Conservation (phyloP, 2,113 vertebrate genomes). For the Phyllostomus hastatus region DNA sequence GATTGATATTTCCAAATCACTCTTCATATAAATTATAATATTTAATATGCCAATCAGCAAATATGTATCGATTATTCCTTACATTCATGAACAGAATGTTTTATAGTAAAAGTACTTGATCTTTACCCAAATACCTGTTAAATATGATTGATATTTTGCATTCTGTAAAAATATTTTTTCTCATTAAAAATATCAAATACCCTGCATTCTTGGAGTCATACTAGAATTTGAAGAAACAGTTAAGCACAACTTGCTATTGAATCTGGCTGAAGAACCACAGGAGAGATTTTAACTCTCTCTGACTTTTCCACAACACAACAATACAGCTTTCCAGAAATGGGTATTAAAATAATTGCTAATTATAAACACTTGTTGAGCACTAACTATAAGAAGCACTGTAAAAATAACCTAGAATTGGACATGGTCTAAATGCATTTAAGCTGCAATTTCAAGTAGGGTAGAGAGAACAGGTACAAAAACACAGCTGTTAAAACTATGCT, state of each 20-base stretch:
- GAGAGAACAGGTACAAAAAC: neutral
- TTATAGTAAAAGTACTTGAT: neutral
- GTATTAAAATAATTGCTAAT: neutral
- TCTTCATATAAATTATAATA: neutral
- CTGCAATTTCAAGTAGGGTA: neutral
- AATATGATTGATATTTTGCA: constrained; percentile 16
- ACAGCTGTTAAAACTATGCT: neutral
- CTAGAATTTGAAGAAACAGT: constrained; percentile 21
- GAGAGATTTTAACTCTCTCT: neutral
- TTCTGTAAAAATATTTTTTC: neutral
- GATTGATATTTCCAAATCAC: neutral
- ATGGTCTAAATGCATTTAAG: neutral
- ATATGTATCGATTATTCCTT: neutral
- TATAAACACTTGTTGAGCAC: neutral
- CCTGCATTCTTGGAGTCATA: neutral
- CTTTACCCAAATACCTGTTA: neutral
- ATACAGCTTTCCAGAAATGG: neutral
- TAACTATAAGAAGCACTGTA: neutral
- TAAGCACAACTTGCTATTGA: neutral
- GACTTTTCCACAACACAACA: neutral
- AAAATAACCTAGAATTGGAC: neutral
- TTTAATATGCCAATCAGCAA: neutral
- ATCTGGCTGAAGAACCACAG: neutral
- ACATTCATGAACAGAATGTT: neutral
- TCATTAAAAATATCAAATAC: neutral